Evolutionary conservation across 2,888 invertebrate genomes (phyloP), one percentile per base, ranked within the genome.

Genomic region (Drosophila colorata): DNA sequence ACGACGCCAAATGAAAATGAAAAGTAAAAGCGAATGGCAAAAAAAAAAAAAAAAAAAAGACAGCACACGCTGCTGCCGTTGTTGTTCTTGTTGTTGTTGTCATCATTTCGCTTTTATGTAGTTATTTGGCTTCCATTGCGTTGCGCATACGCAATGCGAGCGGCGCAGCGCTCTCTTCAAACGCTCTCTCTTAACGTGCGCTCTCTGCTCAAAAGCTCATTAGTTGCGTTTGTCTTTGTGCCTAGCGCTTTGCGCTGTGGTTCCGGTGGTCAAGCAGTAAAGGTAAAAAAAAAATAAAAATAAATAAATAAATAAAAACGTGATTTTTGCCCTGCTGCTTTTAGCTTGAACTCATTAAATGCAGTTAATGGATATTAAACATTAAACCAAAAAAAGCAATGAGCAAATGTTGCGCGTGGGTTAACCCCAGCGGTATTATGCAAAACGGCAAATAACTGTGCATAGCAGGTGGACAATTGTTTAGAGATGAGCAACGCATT

Each of bases 301-400:
- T n/a, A n/a, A n/a, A n/a, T n/a, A n/a, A n/a, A n/a, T n/a, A n/a
- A n/a, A 28, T 52, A 40, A 37, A 51, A 64, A 64, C 69, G 69
- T 69, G 53, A 69, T 55, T 61, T 48, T 63, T 41, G 41, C 18
- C 48, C 59, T 20, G 61, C 44, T 25, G 56, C 49, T 59, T 60
- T 67, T 38, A 71, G 58, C 48, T 69, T 68, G 66, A 71, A 77
- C 79, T 77, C 82, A 81, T 81, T 84, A 81, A 73, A 71, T 79
- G 77, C 82, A 76, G 69, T 85, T 84, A 85, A 81, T 81, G 82
- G 85, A 72, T 79, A 81, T 81, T 77, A 85, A 81, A 79, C 67
- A 79, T 66, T 73, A 78, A 33, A 13, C 33, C 3, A 73, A 66
- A 73, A 73, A 69, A 59, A 25, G 6, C 75, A 78, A 75, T 65